Evolutionary conservation across 2,797 vertebrate genomes (phyloP), one percentile per base, ranked within the genome.

Genomic region (Centropyge bicolor): DNA sequence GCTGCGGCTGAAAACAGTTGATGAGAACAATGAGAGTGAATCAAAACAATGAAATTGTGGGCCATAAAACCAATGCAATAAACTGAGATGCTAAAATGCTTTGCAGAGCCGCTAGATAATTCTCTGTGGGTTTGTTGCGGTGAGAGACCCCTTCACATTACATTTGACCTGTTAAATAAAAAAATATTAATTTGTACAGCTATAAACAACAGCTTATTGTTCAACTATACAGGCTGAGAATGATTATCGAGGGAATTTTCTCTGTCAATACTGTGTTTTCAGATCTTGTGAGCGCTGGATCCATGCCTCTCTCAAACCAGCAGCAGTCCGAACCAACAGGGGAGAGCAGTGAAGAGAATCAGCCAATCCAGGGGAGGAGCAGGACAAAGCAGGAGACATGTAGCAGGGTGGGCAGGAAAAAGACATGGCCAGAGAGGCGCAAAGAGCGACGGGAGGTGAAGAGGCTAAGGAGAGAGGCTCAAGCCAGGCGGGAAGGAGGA

Each of bases 381-480:
- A 89, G 69, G 59, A 85, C 72, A 62, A 89, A 86, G 69, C 89
- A 73, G 80, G 86, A 89, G 57, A 36, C 61, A 0, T 78, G 27
- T 4, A 60, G 60, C 46, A 70, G 35, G 31, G 31, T 54, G 31
- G 60, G 66, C 69, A 84, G 54, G 75, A 86, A 46, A 66, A 93
- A 90, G 78, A 93, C 83, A 4, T 93, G 91, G 89, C 91, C 91
- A 19, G 90, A 92, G 62, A 89, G 71, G 45, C 78, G 88, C 51
- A 88, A 78, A 74, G 92, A 94, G 77, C 89, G 89, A 55, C 83
- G 75, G 66, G 85, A 92, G 82, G 80, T 92, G 41, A 94, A 94
- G 89, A 91, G 35, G 55, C 86, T 91, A 24, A 92, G 91, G 81
- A 93, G 86, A 69, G 86, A 92, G 52, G 91, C 91, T 70, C 92